Conservation (phyloP, 2,797 vertebrate genomes). For the Nannoperca australis region DNA sequence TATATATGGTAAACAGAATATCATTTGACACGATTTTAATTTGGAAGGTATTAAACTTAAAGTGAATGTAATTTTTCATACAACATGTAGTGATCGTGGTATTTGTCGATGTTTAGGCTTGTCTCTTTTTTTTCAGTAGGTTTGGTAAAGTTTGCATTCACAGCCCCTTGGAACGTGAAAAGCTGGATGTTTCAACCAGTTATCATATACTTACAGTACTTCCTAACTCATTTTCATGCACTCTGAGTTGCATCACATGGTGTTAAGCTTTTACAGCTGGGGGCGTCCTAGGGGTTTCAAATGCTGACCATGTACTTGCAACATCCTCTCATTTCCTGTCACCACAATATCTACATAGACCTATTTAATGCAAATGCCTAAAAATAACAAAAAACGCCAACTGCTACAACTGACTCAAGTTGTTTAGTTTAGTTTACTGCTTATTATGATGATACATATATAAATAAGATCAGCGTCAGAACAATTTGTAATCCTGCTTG, state of each 20-base stretch:
- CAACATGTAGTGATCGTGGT: not conserved
- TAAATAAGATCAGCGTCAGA: not conserved
- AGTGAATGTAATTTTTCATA: not conserved
- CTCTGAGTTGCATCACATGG: not conserved
- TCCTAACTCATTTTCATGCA: not conserved
- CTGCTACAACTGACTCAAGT: too few species aligned
- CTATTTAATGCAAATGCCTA: not conserved
- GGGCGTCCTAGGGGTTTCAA: not conserved
- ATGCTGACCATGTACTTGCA: not conserved
- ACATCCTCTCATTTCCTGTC: not conserved
- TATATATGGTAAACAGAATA: not conserved
- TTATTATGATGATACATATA: not conserved
- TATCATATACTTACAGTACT: not conserved
- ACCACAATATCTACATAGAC: not conserved
- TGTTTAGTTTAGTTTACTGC: not conserved
- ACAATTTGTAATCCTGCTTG: not conserved
- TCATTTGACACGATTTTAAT: not conserved
- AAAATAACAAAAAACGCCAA: too few species aligned
- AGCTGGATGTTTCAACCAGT: not conserved
- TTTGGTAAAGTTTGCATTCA: not conserved
- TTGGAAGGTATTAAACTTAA: too few species aligned
- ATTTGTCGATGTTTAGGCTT: not conserved
- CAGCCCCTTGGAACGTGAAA: not conserved
- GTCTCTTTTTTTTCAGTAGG: not conserved
- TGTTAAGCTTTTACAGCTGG: not conserved